Conservation (phyloP, 2,113 vertebrate species). For the Diglossa brunneiventris region DNA sequence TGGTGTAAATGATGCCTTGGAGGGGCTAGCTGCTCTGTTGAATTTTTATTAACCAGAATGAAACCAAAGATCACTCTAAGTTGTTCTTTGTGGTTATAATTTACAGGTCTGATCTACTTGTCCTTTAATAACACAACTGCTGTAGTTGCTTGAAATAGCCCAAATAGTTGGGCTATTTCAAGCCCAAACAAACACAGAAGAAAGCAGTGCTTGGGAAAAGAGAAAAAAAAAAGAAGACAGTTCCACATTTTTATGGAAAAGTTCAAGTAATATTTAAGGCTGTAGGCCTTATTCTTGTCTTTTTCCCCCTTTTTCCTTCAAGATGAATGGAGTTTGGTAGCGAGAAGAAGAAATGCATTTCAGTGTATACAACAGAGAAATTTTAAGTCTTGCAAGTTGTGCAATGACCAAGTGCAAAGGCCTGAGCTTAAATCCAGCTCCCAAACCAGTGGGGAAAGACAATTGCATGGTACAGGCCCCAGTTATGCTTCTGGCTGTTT, state of each 20-base stretch:
- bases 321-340: neutral
- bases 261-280: neutral
- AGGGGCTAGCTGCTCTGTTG: neutral
- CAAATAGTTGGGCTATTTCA: too few relatives aligned
- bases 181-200: neutral
- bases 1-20: neutral
- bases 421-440: neutral
- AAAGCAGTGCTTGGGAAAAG: neutral
- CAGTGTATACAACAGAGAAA: neutral
- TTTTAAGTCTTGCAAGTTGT: neutral
- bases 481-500: neutral
- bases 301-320: neutral
- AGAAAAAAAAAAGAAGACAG: neutral
- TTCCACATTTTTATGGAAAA: neutral
- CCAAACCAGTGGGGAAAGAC: neutral
- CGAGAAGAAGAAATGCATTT: neutral
- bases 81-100: neutral
- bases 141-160: neutral
- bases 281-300: neutral
- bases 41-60: slow-evolving; percentile 5
- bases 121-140: neutral
- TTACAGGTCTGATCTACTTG: neutral
- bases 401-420: neutral
- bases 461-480: rapidly evolving
- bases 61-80: slow-evolving; percentile 7